Evolutionary conservation across 2,888 invertebrate species (phyloP).

Genomic region (Micropterix aruncella): DNA sequence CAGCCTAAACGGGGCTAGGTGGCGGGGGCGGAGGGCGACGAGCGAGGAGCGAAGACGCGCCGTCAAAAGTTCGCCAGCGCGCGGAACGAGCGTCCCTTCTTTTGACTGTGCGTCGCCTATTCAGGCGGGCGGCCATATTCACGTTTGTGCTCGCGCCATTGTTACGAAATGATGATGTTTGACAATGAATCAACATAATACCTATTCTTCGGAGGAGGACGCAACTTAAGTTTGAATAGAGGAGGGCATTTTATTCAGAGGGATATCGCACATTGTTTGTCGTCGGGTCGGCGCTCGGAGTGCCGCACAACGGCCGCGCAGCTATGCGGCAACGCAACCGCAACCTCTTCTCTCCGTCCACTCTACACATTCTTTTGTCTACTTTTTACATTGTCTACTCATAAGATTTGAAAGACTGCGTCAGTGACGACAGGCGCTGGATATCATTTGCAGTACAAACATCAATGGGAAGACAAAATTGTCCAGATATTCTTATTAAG

Average conservation of each 20-base stretch:
- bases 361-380: too few relatives aligned
- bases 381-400: too few relatives aligned
- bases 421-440: too few relatives aligned
- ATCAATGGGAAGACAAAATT: too few relatives aligned
- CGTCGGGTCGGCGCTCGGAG: too few relatives aligned
- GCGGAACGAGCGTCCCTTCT: not conserved
- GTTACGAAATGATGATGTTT: not conserved
- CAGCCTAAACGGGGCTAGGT: too few relatives aligned
- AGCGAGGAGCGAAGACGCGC: not conserved
- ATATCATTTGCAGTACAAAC: too few relatives aligned
- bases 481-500: too few relatives aligned
- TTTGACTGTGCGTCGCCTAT: conserved; percentile 2
- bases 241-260: not conserved
- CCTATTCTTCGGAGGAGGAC: not conserved
- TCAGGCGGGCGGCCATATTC: not conserved
- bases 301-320: not conserved
- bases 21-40: too few relatives aligned
- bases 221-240: not conserved
- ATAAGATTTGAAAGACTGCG: too few relatives aligned
- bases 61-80: conserved; percentile 2
- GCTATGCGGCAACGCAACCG: not conserved
- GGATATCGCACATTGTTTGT: not conserved
- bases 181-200: not conserved
- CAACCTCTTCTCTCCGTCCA: too few relatives aligned
- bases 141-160: not conserved